Percentiles rank a stretch among this genome's conserved stretches.
phyloP scores from a whole-genome alignment of 1,140 invertebrate species.

The Macrocentrus cingulum region DNA sequence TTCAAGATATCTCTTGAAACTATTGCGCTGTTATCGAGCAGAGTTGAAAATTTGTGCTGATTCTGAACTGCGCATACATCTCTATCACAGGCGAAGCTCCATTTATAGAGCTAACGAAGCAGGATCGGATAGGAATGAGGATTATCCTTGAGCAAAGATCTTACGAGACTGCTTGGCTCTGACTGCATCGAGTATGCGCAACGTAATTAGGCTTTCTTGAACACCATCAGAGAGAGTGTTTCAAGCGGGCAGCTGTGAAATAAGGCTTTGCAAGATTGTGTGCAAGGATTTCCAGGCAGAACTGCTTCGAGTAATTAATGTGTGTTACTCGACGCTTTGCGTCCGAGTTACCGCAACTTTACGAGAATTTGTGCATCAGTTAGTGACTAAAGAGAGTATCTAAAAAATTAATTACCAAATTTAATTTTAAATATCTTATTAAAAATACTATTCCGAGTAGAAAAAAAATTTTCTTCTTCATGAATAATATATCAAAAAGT shows the following conservation, averaged over 20 bases:
- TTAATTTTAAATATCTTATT: too few relatives aligned
- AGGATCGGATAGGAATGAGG: conserved; percentile 34
- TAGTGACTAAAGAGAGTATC: too few relatives aligned
- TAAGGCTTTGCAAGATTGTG: conserved; percentile 8
- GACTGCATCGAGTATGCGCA: too few relatives aligned
- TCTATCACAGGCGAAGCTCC: not conserved
- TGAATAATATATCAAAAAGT: too few relatives aligned
- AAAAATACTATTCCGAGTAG: too few relatives aligned
- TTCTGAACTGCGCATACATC: not conserved
- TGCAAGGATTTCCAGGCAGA: not conserved
- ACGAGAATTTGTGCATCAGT: too few relatives aligned
- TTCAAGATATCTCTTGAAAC: too few relatives aligned
- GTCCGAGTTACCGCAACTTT: conserved; percentile 2
- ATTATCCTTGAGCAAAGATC: conserved; percentile 48
- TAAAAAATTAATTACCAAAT: too few relatives aligned
- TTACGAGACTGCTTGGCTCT: conserved; percentile 34
- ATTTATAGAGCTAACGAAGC: conserved; percentile 20
- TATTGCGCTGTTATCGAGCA: too few relatives aligned
- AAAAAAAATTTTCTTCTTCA: too few relatives aligned
- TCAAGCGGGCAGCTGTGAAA: not conserved
- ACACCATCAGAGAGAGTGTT: not conserved
- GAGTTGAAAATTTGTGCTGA: too few relatives aligned
- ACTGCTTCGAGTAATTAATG: not conserved
- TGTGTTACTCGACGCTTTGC: not conserved
- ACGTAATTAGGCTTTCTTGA: conserved; percentile 40